Evolutionary conservation across 2,797 vertebrate species (phyloP).

Genomic region (Xenentodon cancila): DNA sequence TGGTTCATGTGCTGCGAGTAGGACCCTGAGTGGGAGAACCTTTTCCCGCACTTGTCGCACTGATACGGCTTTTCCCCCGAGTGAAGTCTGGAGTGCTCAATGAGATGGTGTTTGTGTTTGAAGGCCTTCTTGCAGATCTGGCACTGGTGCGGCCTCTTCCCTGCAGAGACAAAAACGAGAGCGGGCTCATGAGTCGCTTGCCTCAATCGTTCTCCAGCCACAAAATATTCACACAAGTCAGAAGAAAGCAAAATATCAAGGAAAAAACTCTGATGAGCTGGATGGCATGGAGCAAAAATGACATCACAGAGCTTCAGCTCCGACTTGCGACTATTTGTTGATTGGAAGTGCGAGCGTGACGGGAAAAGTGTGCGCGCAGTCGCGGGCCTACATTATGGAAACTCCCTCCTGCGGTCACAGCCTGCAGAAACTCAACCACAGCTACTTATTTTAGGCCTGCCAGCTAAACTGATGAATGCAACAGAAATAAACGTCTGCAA

Average conservation of each 20-base stretch:
- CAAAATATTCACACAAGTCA: conserved; percentile 64
- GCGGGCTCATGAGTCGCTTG: conserved; percentile 32
- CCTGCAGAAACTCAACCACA: conserved; percentile 57
- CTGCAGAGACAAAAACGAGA: conserved; percentile 80
- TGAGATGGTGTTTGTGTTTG: conserved; percentile 99
- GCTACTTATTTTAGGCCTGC: conserved; percentile 69
- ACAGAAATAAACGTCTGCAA: conserved; percentile 73
- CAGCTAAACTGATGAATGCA: conserved; percentile 60
- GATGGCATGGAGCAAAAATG: conserved; percentile 63
- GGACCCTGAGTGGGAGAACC: conserved; percentile 98
- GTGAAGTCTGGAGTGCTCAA: conserved; percentile 98
- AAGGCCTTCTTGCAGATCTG: conserved; percentile 99
- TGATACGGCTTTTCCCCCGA: conserved; percentile 99
- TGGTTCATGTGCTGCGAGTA: conserved; percentile 99
- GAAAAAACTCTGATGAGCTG: conserved; percentile 53
- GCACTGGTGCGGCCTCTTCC: conserved; percentile 98
- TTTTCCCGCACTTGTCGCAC: conserved; percentile 98
- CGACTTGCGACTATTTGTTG: conserved; percentile 61
- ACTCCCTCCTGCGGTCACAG: conserved; percentile 75
- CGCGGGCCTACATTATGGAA: conserved; percentile 68
- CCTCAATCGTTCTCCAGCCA: conserved; percentile 19
- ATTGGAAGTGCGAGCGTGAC: conserved; percentile 57
- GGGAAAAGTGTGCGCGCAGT: conserved; percentile 65
- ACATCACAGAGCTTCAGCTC: conserved; percentile 58
- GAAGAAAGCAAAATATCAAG: conserved; percentile 53